Base-by-base conservation (phyloP, 2,888 invertebrate species). In the Xiphydria camelus region DNA sequence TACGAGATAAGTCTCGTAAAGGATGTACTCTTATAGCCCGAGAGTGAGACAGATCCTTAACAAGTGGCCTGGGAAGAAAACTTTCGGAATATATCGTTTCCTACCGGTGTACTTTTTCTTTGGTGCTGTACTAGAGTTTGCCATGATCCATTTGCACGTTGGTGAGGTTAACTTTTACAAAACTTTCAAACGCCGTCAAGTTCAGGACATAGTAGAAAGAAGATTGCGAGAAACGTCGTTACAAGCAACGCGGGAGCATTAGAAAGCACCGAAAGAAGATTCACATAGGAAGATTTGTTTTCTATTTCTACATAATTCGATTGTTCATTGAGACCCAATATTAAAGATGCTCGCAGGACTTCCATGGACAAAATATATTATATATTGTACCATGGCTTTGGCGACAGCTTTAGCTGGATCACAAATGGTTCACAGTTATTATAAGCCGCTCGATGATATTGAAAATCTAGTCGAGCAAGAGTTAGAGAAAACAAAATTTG, bases 71-170 rank as follows among this genome's bases (percentile, higher is more conserved):
- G 94, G 94, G 34, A 85, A 89, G 73, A 82, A 81, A 57, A 79
- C 75, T 17, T 83, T 95, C 52, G 94, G 92, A 25, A 76, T 88
- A 47, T 96, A 92, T 76, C 82, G 94, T 66, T 91, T 93, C 71
- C 77, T 95, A 41, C 95, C 95, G 0, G 41, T 89, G 45, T 94
- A 93, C 76, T 93, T 94, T 68, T 62, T 85, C 6, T 70, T 87
- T 47, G 95, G 95, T 23, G 94, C 91, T 23, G 82, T 83, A 4
- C 74, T 95, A 33, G 95, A 96, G 74, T 95, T 86, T 82, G 85
- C 87, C 45, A 96, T 95, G 95, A 94, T 96, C 45, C 88, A 95
- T 53, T 94, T 92, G 94, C 80, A 83, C 76, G 82, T 88, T 4
- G 91, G 92, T 39, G 86, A 91, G 78, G 83, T 86, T 0, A 95